Evolutionary conservation across 2,888 invertebrate genomes (phyloP), one percentile per base, ranked within the genome.

Genomic region (Axea sp.): DNA sequence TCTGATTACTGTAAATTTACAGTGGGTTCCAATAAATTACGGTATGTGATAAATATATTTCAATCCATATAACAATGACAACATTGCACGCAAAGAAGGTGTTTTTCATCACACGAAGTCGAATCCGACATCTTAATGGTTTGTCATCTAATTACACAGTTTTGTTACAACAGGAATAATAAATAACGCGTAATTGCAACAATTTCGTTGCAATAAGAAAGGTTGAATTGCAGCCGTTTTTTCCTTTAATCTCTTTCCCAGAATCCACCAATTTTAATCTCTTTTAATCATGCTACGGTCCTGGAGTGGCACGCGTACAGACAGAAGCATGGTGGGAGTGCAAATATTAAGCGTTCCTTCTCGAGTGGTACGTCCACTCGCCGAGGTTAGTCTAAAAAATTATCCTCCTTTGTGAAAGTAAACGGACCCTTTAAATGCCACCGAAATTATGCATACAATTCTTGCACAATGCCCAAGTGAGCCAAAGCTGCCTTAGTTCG

Each of bases 281-380:
- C 15, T 1, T 11, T 24, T 24, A 7, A 1, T 6, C 4, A n/a
- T 22, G 9, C 1, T 47, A 55, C 65, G 43, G 35, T 35, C 35
- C 45, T 55, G 59, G 6, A 7, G 43, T 51, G 68, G 68, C 68
- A 68, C 68, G 68, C 68, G 68, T 49, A 59, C 57, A 17, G 22
- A 24, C 24, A 28, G 65, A 24, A 6, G 17, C 8, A 8, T 51
- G 43, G 68, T 68, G 68, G 59, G 68, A 51, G 68, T 68, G 26
- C 11, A 68, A 59, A 41, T 59, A 49, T 41, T 12, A 49, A 31
- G 49, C 39, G 15, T 65, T n/a, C 28, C 51, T 24, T 7, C 2
- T 19, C 37, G 12, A 6, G 17, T 4, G 19, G 31, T 9, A 17
- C 11, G 24, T 19, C 11, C 24, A 57, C 31, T 37, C 47, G 45